Percentiles rank a stretch among this genome's conserved stretches.
These are phyloP conservation scores for Drosophila pegasa DNA, from an alignment of 2,888 invertebrate genomes.

Conservation along the genomic window DNA sequence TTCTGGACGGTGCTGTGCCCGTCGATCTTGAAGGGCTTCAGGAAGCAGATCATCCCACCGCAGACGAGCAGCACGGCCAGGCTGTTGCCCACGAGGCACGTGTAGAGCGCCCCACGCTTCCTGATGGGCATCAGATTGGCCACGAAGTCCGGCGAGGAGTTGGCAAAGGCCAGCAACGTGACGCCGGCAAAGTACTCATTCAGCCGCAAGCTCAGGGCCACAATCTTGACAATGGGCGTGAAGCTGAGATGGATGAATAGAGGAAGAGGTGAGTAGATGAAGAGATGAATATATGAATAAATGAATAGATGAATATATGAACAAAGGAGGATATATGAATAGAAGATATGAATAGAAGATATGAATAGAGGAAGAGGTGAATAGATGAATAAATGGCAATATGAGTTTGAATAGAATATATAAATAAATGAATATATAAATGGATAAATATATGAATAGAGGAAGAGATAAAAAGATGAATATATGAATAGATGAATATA, in stretches of 20 bases:
- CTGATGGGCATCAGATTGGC: slow-evolving; percentile 50
- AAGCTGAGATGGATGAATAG: slow-evolving; percentile 33
- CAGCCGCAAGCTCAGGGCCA: slow-evolving; percentile 43
- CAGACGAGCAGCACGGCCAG: slow-evolving; percentile 42
- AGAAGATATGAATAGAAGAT: too few relatives aligned
- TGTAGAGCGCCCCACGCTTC: slow-evolving; percentile 12
- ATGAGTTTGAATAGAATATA: too few relatives aligned
- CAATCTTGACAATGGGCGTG: slow-evolving; percentile 53
- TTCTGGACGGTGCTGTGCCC: slow-evolving; percentile 39
- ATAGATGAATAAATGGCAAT: too few relatives aligned
- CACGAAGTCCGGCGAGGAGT: slow-evolving; percentile 48
- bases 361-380: too few relatives aligned
- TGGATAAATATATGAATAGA: too few relatives aligned
- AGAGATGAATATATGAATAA: too few relatives aligned
- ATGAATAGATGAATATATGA: too few relatives aligned
- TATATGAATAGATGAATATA: too few relatives aligned
- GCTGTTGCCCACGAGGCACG: slow-evolving; percentile 24
- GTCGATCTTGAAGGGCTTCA: slow-evolving; percentile 59
- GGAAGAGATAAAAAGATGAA: too few relatives aligned
- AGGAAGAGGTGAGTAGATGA: too few relatives aligned
- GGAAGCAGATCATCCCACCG: slow-evolving; percentile 55
- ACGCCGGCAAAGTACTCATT: slow-evolving; percentile 62
- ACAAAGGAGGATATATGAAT: too few relatives aligned
- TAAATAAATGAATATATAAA: too few relatives aligned
- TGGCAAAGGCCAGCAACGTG: slow-evolving; percentile 47